phyloP scores from a whole-genome alignment of 2,888 invertebrate species.

The Ichneumoninae sp. region DNA sequence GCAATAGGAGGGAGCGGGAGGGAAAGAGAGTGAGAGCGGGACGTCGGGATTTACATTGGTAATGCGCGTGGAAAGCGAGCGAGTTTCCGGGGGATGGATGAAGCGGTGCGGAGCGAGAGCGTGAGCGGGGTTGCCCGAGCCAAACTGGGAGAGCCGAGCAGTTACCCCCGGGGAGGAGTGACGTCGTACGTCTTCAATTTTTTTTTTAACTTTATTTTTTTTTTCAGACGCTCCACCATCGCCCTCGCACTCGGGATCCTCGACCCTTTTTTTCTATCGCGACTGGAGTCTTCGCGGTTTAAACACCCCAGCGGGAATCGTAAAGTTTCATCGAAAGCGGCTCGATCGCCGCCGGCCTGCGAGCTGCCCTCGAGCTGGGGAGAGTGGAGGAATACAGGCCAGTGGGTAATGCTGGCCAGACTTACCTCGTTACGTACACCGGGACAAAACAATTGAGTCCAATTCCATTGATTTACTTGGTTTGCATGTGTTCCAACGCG shows the following conservation, averaged over 20 bases:
- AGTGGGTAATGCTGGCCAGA: neutral
- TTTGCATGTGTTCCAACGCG: too few relatives aligned
- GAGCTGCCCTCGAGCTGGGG: slow-evolving; percentile 52
- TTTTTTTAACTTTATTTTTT: slow-evolving; percentile 27
- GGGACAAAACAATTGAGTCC: neutral
- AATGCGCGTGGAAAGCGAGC: slow-evolving; percentile 73
- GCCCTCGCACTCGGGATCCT: slow-evolving; percentile 37
- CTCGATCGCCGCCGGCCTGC: slow-evolving; percentile 51
- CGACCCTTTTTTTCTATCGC: slow-evolving; percentile 49
- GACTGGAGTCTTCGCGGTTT: slow-evolving; percentile 44
- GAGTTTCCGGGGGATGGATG: slow-evolving; percentile 65
- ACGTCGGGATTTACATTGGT: slow-evolving; percentile 78
- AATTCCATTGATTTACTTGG: too few relatives aligned
- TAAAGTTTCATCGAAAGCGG: slow-evolving; percentile 39
- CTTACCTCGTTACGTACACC: neutral
- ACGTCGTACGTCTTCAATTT: slow-evolving; percentile 62
- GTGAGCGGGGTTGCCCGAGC: slow-evolving; percentile 64
- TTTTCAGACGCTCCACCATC: slow-evolving; percentile 4
- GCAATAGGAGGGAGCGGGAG: slow-evolving; percentile 34
- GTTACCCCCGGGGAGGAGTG: slow-evolving; percentile 57
- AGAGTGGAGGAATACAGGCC: neutral
- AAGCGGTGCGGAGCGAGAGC: slow-evolving; percentile 43
- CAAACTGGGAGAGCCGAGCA: slow-evolving; percentile 57
- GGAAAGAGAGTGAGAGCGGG: slow-evolving; percentile 24
- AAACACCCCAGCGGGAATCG: slow-evolving; percentile 58